Evolutionary conservation across 1,140 invertebrate genomes (phyloP).

Genomic region (Micrasema longulum): DNA sequence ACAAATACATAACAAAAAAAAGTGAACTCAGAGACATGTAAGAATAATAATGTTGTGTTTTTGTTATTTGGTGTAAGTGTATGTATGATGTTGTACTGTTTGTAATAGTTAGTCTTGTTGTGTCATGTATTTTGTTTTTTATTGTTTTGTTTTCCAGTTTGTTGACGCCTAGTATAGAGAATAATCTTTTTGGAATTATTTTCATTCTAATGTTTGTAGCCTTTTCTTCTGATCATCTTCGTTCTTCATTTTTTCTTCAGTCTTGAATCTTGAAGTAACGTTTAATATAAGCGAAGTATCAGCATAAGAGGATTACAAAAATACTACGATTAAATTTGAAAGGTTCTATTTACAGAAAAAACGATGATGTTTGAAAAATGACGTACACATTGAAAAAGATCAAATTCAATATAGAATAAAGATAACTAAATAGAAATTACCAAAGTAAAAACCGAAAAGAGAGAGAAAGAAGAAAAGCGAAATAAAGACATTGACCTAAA

Average conservation of each 20-base stretch:
- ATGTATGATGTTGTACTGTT: background rate
- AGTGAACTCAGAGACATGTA: slow-evolving; percentile 7
- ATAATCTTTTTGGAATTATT: no score
- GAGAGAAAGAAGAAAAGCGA: background rate
- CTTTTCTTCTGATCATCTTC: no score
- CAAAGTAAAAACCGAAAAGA: background rate
- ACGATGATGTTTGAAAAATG: slow-evolving; percentile 7
- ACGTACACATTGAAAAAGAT: slow-evolving; percentile 6
- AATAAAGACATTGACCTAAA: background rate
- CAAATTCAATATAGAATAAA: slow-evolving; percentile 22
- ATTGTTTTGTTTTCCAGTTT: no score
- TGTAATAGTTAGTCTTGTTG: background rate
- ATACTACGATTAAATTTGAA: slow-evolving; percentile 7
- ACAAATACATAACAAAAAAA: slow-evolving; percentile 34
- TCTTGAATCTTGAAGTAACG: no score
- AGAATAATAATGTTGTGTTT: slow-evolving; percentile 1
- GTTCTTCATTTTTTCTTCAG: no score
- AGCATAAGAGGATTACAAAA: no score
- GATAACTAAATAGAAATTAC: background rate
- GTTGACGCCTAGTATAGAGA: no score
- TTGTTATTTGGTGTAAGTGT: slow-evolving; percentile 11
- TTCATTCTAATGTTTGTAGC: no score
- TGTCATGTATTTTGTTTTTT: slow-evolving; percentile 1
- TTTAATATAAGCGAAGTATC: no score
- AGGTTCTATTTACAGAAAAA: slow-evolving; percentile 13